Conservation (phyloP, 2,797 vertebrate genomes). For the Hippoglossus hippoglossus region DNA sequence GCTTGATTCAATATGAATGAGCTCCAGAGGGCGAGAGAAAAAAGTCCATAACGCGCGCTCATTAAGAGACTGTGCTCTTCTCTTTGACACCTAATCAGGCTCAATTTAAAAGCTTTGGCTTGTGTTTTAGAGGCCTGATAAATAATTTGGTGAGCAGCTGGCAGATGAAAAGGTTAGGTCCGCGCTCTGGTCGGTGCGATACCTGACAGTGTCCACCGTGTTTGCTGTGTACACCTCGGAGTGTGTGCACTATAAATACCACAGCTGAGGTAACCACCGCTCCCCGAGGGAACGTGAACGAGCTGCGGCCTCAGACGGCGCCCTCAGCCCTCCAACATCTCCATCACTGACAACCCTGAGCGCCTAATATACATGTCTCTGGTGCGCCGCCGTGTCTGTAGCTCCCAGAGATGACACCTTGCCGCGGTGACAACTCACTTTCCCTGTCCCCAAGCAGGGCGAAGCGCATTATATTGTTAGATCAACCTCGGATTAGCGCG, state of each 20-base stretch:
- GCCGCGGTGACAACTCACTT: background rate
- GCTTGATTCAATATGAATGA: constrained; percentile 65
- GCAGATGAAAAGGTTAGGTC: constrained; percentile 48
- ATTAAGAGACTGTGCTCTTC: constrained; percentile 52
- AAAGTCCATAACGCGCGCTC: constrained; percentile 34
- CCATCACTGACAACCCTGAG: constrained; percentile 27
- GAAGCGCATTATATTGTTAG: constrained; percentile 43
- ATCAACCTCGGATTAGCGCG: constrained; percentile 50
- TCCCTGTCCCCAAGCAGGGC: background rate
- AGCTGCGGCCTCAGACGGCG: constrained; percentile 25
- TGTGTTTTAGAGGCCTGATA: constrained; percentile 36
- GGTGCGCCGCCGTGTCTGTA: background rate
- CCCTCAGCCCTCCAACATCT: constrained; percentile 23
- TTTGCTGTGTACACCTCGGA: constrained; percentile 72
- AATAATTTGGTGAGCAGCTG: constrained; percentile 55
- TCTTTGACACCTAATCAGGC: constrained; percentile 57
- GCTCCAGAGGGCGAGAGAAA: constrained; percentile 46
- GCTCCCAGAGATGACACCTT: background rate
- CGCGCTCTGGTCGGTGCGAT: constrained; percentile 18
- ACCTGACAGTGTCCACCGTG: constrained; percentile 50
- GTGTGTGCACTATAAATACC: constrained; percentile 71
- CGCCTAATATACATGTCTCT: background rate
- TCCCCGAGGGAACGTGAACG: constrained; percentile 7
- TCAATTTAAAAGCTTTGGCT: constrained; percentile 44
- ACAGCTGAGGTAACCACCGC: constrained; percentile 44